These are phyloP conservation scores for Phataginus tetradactyla DNA, from an alignment of 2,797 vertebrate species.

Conservation along the genomic window DNA sequence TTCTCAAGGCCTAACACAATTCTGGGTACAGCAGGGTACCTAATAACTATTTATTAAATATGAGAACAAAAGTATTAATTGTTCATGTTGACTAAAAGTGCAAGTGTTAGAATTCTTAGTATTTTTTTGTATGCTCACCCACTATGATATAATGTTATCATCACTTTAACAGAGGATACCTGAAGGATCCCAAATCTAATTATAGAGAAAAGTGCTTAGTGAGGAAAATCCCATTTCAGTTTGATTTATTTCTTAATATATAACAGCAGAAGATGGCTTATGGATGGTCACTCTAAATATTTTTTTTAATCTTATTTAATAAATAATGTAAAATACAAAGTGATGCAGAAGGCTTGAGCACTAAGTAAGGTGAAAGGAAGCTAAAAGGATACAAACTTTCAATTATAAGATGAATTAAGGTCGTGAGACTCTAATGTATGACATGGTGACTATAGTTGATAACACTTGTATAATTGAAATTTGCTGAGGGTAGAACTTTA, in stretches of 20 bases:
- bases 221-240: background rate
- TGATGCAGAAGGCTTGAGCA: background rate
- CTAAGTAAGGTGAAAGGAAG: background rate
- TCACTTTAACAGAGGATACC: conserved; percentile 7
- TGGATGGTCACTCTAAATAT: background rate
- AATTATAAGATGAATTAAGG: background rate
- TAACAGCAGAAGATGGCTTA: background rate
- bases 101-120: background rate
- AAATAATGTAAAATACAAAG: conserved; percentile 4
- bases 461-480: background rate
- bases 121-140: background rate
- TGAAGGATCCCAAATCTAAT: background rate
- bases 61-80: background rate
- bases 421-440: background rate
- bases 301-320: background rate
- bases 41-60: background rate
- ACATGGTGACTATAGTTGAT: background rate
- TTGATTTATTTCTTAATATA: background rate
- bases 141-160: background rate
- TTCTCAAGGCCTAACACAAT: background rate
- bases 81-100: background rate
- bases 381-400: background rate
- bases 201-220: background rate
- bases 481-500: background rate
- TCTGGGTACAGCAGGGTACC: background rate